Evolutionary conservation across 2,113 vertebrate species (phyloP).

Genomic region (Erythrocebus patas): DNA sequence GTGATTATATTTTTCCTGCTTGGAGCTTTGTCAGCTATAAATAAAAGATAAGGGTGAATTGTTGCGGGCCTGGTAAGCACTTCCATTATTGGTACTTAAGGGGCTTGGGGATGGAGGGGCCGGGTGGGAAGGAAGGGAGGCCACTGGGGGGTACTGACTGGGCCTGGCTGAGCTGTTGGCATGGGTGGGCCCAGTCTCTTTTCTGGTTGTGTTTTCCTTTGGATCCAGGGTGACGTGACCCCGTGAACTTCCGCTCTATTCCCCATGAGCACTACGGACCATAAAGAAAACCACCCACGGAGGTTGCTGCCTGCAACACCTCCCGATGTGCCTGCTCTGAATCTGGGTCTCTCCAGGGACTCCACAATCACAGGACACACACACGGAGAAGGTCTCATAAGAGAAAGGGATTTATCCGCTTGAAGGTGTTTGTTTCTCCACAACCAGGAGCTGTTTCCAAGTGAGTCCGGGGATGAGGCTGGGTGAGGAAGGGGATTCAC

Average conservation of each 20-base stretch:
- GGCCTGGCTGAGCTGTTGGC: neutral
- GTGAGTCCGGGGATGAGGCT: neutral
- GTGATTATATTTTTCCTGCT: constrained; percentile 93
- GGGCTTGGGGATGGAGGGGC: constrained; percentile 71
- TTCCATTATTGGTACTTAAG: constrained; percentile 95
- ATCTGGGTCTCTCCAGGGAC: neutral
- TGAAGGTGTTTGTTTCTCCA: neutral
- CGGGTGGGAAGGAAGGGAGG: neutral
- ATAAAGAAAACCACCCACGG: neutral
- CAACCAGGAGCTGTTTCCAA: neutral
- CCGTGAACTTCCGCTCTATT: neutral
- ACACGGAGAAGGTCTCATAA: neutral
- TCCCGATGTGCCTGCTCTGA: neutral
- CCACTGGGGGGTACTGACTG: neutral
- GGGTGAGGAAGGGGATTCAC: neutral
- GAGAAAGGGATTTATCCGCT: neutral
- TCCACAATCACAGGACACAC: neutral
- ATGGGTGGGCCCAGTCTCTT: neutral
- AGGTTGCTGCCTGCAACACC: neutral
- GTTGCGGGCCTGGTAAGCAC: constrained; percentile 90
- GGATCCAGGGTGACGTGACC: neutral
- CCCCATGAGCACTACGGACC: rapidly evolving
- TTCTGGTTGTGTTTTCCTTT: neutral
- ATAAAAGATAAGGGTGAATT: constrained; percentile 95
- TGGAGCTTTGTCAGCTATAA: constrained; percentile 96